Evolutionary conservation across 2,888 invertebrate genomes (phyloP).

Genomic region (Elmis aenea): DNA sequence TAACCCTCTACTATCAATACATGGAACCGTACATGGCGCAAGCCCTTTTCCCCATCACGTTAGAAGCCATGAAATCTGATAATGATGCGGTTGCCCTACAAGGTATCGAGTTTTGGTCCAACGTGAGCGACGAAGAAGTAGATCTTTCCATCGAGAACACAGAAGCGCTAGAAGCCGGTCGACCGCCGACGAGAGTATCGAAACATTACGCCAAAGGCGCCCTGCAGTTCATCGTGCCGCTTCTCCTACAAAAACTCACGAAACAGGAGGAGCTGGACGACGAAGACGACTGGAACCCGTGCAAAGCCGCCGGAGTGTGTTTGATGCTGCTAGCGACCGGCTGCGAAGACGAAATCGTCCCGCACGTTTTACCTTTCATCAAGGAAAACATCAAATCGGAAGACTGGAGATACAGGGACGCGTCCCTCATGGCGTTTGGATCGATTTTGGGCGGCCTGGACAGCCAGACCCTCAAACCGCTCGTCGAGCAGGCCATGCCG

Average conservation of each 20-base stretch:
- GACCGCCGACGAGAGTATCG: constrained; percentile 89
- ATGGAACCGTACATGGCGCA: constrained; percentile 99
- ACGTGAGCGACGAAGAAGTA: constrained; percentile 98
- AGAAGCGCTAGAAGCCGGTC: constrained; percentile 89
- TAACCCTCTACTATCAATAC: constrained; percentile 96
- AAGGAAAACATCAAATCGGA: constrained; percentile 88
- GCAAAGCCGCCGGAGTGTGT: constrained; percentile 98
- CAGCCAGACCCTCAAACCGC: constrained; percentile 75
- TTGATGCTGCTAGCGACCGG: constrained; percentile 95
- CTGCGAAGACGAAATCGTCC: constrained; percentile 96
- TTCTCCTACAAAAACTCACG: constrained; percentile 88
- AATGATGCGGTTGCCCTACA: constrained; percentile 94
- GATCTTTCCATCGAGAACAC: constrained; percentile 91
- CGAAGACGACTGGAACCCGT: constrained; percentile 99
- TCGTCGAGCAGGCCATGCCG: constrained; percentile 96
- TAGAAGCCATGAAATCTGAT: constrained; percentile 97
- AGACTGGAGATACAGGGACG: constrained; percentile 85
- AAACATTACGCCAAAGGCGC: constrained; percentile 98
- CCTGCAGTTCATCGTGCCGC: constrained; percentile 88
- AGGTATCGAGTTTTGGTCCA: constrained; percentile 99
- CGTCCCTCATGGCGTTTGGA: constrained; percentile 98
- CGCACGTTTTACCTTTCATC: constrained; percentile 92
- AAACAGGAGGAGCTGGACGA: constrained; percentile 97
- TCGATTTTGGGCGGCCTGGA: constrained; percentile 80
- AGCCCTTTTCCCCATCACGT: constrained; percentile 94